Base-by-base conservation (phyloP, 2,888 invertebrate genomes). In the Hermaeophaga mercurialis region DNA sequence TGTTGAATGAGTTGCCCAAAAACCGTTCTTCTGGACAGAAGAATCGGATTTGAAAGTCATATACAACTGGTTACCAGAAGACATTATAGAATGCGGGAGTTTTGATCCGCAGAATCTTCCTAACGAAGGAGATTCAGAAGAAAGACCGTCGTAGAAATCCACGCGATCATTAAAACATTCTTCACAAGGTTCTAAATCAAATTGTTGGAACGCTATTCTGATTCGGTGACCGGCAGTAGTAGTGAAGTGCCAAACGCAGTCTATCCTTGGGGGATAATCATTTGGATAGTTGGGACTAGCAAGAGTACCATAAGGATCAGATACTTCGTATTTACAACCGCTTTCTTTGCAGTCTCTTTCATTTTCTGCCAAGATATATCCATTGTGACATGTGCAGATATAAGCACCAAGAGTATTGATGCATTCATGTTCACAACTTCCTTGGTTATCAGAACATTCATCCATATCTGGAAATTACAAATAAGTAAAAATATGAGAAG, bases 91-190 rank as follows among this genome's bases (percentile, higher is more conserved):
- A 75, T 91, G 91, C 0, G 95, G 95, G 36, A 90, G 83, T 76
- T 94, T 94, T 61, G 89, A 90, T 9, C 98, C 98, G 31, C 64
- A 66, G 79, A 94, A 96, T 54, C 88, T 83, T 2, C 96, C 97
- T 31, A 97, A 79, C 0, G 89, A 87, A 49, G 87, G 86, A 49
- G 90, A 86, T 49, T 93, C 90, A 0, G 91, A 90, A 1, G 91
- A 92, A 59, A 90, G 88, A 0, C 98, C 98, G 73, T 99, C 97
- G 76, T 94, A 97, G 56, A 96, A 86, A 0, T 90, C 90, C 5
- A 99, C 90, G 74, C 95, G 92, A 76, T 99, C 99, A 75, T 98
- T 99, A 0, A 92, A 90, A 73, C 98, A 99, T 76, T 96, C 95
- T 81, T 96, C 86, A 79, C 99, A 98, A 0, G 94, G 93, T 74